Conservation (phyloP, 2,888 invertebrate genomes). For the Andricus quercusramuli region DNA sequence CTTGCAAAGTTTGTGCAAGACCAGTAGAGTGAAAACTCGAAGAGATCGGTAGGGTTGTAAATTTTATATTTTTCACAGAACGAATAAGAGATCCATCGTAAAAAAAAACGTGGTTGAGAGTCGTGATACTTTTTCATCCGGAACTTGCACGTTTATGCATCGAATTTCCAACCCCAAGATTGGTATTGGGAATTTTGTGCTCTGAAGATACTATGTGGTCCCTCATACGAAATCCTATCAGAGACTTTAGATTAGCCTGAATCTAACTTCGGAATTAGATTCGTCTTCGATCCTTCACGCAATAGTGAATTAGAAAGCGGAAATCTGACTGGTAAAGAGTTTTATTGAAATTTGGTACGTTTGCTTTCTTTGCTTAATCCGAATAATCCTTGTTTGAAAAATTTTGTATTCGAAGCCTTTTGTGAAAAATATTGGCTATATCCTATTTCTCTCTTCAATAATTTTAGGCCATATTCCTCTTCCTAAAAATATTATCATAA, state of each 20-base stretch:
- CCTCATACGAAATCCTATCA: constrained; percentile 11
- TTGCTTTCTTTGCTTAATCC: neutral
- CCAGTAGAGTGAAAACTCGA: neutral
- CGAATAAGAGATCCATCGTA: constrained; percentile 4
- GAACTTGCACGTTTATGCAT: constrained; percentile 8
- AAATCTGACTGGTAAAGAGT: neutral
- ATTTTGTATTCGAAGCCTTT: no score
- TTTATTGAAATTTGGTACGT: neutral
- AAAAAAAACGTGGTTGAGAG: constrained; percentile 19
- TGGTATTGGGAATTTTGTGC: constrained; percentile 21
- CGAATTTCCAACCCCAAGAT: constrained; percentile 26
- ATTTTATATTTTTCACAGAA: constrained; percentile 19
- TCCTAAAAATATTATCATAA: no score
- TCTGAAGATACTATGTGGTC: constrained; percentile 1
- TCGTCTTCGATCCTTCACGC: no score
- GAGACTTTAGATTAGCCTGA: constrained; percentile 3
- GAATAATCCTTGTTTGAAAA: no score
- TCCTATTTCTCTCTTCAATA: no score
- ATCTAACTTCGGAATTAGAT: neutral
- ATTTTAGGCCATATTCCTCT: no score
- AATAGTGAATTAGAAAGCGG: neutral
- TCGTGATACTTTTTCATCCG: constrained; percentile 11
- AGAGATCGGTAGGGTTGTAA: neutral
- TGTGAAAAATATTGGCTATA: neutral
- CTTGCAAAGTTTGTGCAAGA: neutral